phyloP scores from a whole-genome alignment of 2,113 vertebrate genomes.

The Probosciger aterrimus region DNA sequence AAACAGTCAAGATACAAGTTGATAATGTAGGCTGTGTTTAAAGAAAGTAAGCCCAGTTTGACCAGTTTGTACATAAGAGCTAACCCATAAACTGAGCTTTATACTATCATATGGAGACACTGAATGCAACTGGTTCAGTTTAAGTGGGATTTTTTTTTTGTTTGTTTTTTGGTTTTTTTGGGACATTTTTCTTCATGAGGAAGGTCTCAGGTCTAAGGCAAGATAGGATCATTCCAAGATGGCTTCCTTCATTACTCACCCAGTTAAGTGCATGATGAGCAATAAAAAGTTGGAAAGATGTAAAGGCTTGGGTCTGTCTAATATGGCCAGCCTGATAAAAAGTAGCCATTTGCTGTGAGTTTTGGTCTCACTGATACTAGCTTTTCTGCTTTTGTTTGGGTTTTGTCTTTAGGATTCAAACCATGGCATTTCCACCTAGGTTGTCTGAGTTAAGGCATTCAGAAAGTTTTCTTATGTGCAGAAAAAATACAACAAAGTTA shows the following conservation, averaged over 20 bases:
- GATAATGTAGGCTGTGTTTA: background rate
- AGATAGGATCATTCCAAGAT: background rate
- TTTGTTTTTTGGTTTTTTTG: background rate
- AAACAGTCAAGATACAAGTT: background rate
- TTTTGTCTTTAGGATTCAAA: background rate
- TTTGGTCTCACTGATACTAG: background rate
- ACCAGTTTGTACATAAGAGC: background rate
- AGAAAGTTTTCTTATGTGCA: background rate
- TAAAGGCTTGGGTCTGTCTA: background rate
- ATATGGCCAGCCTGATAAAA: background rate
- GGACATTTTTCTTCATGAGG: background rate
- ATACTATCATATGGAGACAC: background rate
- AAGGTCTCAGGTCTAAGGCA: background rate
- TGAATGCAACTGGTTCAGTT: background rate
- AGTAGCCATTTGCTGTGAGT: background rate
- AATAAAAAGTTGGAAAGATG: background rate
- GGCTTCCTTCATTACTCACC: background rate
- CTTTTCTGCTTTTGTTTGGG: background rate
- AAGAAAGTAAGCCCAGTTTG: background rate
- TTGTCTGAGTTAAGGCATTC: background rate
- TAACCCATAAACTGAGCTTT: background rate
- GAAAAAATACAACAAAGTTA: background rate
- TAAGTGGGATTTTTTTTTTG: background rate
- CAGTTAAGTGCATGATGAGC: rapidly evolving
- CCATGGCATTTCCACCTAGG: background rate